A percentile compares a stretch with the other conserved stretches of the same genome.
These are phyloP conservation scores for Philaethria dido DNA, from an alignment of 2,888 invertebrate genomes.

Conservation along the genomic window DNA sequence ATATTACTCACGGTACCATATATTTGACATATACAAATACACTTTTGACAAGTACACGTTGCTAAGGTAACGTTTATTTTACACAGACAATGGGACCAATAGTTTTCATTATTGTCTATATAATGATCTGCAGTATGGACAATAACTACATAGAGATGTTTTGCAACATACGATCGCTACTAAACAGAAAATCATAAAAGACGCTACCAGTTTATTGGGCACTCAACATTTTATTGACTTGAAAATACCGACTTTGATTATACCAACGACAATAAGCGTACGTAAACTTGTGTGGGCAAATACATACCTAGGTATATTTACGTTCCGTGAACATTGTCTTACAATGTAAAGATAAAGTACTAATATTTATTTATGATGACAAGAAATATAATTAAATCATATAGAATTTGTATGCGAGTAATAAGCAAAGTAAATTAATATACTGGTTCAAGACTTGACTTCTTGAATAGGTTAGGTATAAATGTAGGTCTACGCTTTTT, in stretches of 20 bases:
- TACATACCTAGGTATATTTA: background rate
- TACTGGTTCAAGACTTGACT: background rate
- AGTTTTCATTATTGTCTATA: too few species aligned
- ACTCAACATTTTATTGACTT: constrained; percentile 20
- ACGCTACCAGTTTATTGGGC: background rate
- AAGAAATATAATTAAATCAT: background rate
- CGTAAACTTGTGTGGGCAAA: background rate
- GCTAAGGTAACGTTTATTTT: too few species aligned
- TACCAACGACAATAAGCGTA: constrained; percentile 1
- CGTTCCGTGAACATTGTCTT: background rate
- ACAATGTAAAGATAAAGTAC: constrained; percentile 10
- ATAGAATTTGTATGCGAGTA: background rate
- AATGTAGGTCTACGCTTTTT: too few species aligned
- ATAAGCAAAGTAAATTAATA: background rate
- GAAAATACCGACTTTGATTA: constrained; percentile 20
- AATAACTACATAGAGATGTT: background rate
- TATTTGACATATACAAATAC: too few species aligned
- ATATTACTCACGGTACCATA: too few species aligned
- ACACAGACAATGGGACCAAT: too few species aligned
- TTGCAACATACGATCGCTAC: constrained; percentile 6
- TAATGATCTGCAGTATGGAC: background rate
- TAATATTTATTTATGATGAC: constrained; percentile 1
- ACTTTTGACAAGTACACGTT: too few species aligned
- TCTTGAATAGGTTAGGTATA: background rate
- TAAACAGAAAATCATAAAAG: constrained; percentile 17